phyloP scores from a whole-genome alignment of 2,888 invertebrate genomes.

The Antheraea assamensis region DNA sequence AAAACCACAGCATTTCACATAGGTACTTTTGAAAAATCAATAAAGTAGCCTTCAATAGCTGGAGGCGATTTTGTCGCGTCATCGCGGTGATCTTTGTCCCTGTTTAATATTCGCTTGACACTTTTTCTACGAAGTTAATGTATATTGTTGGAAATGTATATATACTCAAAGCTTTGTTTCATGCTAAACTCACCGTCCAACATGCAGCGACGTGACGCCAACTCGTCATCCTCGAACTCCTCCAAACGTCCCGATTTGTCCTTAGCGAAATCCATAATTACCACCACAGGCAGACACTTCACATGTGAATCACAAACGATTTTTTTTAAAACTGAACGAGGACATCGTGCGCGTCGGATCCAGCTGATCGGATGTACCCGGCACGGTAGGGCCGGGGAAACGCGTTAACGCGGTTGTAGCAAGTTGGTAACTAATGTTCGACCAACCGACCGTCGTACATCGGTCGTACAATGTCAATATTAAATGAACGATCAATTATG shows the following conservation, averaged over 20 bases:
- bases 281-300: constrained; percentile 45
- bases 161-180: constrained; percentile 19
- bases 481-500: constrained; percentile 78
- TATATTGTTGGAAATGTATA: neutral
- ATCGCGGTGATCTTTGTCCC: constrained; percentile 39
- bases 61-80: constrained; percentile 33
- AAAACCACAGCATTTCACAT: neutral
- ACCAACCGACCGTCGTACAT: constrained; percentile 63
- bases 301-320: constrained; percentile 47
- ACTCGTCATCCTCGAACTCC: constrained; percentile 70
- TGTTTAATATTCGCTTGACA: constrained; percentile 29
- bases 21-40: constrained; percentile 37
- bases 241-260: constrained; percentile 57
- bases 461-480: constrained; percentile 77
- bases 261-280: constrained; percentile 67
- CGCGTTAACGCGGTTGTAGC: constrained; percentile 65
- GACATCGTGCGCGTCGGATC: constrained; percentile 44
- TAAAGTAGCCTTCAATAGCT: constrained; percentile 34
- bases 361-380: constrained; percentile 51
- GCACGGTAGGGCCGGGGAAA: constrained; percentile 43
- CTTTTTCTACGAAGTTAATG: neutral
- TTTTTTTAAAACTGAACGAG: constrained; percentile 49
- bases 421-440: constrained; percentile 73
- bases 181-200: constrained; percentile 69
- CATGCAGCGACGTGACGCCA: constrained; percentile 73